phyloP scores from a whole-genome alignment of 2,113 vertebrate genomes.

The Lynx canadensis region DNA sequence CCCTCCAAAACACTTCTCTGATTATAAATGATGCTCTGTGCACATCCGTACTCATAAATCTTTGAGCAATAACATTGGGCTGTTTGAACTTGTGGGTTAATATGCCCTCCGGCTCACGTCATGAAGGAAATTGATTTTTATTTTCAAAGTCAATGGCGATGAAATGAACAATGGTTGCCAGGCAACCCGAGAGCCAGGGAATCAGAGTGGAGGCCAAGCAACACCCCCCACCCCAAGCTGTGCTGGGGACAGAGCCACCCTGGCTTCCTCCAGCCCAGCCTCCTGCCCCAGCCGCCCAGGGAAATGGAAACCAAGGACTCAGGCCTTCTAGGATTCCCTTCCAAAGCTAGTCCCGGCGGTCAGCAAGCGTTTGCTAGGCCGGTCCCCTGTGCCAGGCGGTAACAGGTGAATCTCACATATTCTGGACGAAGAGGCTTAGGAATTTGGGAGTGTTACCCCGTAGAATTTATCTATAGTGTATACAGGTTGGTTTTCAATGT shows the following conservation, averaged over 20 bases:
- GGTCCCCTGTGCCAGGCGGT: too few relatives aligned
- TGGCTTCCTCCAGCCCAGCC: neutral
- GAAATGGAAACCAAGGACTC: neutral
- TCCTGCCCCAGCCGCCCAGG: neutral
- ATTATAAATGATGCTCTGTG: neutral
- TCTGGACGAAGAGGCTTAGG: neutral
- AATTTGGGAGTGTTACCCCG: neutral
- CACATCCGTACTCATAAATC: neutral
- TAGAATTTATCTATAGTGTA: neutral
- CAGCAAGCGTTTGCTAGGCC: neutral
- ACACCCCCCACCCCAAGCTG: neutral
- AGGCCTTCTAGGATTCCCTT: neutral
- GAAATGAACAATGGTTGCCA: constrained; percentile 69
- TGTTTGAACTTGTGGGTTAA: neutral
- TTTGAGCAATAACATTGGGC: neutral
- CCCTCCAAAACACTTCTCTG: neutral
- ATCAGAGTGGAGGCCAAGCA: neutral
- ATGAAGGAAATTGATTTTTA: constrained; percentile 74
- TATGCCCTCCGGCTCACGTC: neutral
- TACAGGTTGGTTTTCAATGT: neutral
- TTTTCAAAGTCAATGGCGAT: constrained; percentile 50
- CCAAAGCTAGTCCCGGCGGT: neutral
- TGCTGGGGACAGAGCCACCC: fast-evolving
- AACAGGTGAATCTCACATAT: fast-evolving
- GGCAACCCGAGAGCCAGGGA: constrained; percentile 40